A percentile compares a stretch with the other conserved stretches of the same genome.
Conservation (phyloP, 2,797 vertebrate species). For the Squalus acanthias region DNA sequence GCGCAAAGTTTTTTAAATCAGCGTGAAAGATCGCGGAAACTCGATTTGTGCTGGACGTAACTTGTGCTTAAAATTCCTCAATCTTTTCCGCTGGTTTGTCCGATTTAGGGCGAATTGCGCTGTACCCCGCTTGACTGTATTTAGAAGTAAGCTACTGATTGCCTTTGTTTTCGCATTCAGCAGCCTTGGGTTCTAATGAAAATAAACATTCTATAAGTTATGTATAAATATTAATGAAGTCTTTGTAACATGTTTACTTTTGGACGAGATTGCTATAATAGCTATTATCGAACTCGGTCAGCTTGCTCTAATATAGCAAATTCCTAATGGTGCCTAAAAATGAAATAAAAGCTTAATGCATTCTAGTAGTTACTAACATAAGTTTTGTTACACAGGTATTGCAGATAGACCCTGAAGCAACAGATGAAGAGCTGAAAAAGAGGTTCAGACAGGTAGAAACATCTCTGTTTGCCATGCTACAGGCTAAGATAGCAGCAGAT, state of each 20-base stretch:
- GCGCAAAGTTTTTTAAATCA: neutral
- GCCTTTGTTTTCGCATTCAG: neutral
- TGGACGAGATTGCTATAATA: no score
- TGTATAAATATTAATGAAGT: neutral
- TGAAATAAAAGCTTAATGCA: neutral
- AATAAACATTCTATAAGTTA: neutral
- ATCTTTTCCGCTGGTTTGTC: neutral
- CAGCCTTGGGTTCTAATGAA: neutral
- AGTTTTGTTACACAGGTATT: slow-evolving; percentile 67
- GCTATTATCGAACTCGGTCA: neutral
- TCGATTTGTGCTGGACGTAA: neutral
- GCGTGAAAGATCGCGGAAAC: neutral
- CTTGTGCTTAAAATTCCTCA: neutral
- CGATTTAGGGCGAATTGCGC: neutral
- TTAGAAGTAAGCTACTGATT: neutral
- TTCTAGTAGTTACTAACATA: neutral
- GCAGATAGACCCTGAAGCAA: slow-evolving; percentile 92
- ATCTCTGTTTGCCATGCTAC: slow-evolving; percentile 35
- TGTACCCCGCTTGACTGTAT: neutral
- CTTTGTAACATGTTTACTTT: neutral
- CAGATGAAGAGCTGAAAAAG: slow-evolving; percentile 95
- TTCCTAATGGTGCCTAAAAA: neutral
- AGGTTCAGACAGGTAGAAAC: slow-evolving; percentile 82
- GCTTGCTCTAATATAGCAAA: neutral
- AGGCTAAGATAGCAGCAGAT: slow-evolving; percentile 32